Base-by-base conservation (phyloP, 53 echinoderm and acorn worm species). In the Zoroaster sp. region DNA sequence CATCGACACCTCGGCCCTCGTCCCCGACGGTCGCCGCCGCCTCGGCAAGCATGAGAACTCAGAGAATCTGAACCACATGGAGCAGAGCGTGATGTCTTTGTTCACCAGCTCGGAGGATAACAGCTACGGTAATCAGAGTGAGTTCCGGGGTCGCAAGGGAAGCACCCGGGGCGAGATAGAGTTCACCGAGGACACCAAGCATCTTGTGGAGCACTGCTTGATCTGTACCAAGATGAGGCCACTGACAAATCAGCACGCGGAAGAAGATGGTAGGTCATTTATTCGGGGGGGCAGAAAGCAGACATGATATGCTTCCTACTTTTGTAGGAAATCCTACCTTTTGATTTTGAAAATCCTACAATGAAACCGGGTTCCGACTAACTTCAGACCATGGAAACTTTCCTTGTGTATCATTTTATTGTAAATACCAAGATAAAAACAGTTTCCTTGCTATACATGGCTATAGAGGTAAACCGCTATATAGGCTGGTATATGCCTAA, bases 151-250 rank as follows among this genome's bases (percentile, higher is more conserved):
- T n/a, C 43, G 73, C n/a, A 77, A 76, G 72, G 72, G 69, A 8
- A 91, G 87, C 39, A n/a, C 75, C 35, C 12, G 34, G 45, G 40
- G 74, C 1, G 11, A 83, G 87, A 73, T 80, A 38, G 90, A 90
- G 12, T 80, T 87, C 18, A 88, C 78, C 3, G 96, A 96, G 40
- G 87, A 93, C 44, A 82, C 88, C 28, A 81, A 86, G 21, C 96
- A 96, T 55, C 87, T 70, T 40, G 75, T 87, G 18, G 94, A 96
- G 32, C 91, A 91, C 30, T 96, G 96, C 70, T 59, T 96, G 37
- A 67, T 89, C 31, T 96, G 96, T 66, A 94, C 93, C 20, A 96
- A 96, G 69, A 89, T 96, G 66, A 93, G 96, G 30, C 25, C 47
- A 15, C 85, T 69, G 51, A 85, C 46, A 36, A 71, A 28, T 4